Conservation (phyloP, 2,888 invertebrate genomes). For the Rhaphigaster nebulosa region DNA sequence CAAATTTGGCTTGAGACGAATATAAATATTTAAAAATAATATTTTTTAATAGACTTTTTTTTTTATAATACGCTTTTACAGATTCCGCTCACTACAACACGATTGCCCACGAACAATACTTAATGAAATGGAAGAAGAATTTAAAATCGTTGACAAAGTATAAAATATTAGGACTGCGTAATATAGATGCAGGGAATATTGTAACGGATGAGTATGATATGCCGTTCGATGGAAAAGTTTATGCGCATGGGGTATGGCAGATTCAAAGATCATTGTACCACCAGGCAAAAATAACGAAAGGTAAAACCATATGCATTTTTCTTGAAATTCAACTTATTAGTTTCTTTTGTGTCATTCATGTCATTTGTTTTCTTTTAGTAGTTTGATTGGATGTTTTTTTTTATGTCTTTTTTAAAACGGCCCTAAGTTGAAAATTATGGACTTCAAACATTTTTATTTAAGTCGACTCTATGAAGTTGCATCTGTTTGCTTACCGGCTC, state of each 20-base stretch:
- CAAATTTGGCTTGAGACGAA: too few relatives aligned
- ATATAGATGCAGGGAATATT: constrained; percentile 57
- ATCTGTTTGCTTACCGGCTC: too few relatives aligned
- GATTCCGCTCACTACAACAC: neutral
- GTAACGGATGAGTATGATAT: constrained; percentile 56
- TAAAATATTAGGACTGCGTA: constrained; percentile 57
- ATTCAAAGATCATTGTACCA: constrained; percentile 47
- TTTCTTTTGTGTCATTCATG: too few relatives aligned
- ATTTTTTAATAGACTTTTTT: too few relatives aligned
- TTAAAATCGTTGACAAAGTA: constrained; percentile 54
- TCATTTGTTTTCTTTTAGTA: too few relatives aligned
- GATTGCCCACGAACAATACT: constrained; percentile 55
- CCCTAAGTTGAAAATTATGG: too few relatives aligned
- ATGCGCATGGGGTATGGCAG: constrained; percentile 62
- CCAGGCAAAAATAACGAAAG: neutral
- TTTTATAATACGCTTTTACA: neutral
- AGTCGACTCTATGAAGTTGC: too few relatives aligned
- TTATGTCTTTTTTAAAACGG: too few relatives aligned
- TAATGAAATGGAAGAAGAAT: constrained; percentile 60
- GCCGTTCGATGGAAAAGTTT: constrained; percentile 55
- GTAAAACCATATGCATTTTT: neutral
- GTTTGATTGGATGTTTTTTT: too few relatives aligned
- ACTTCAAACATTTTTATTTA: too few relatives aligned
- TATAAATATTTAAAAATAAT: too few relatives aligned
- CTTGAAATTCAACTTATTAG: too few relatives aligned